Evolutionary conservation across 2,797 vertebrate genomes (phyloP).

Genomic region (Tauraco hartlaubi): DNA sequence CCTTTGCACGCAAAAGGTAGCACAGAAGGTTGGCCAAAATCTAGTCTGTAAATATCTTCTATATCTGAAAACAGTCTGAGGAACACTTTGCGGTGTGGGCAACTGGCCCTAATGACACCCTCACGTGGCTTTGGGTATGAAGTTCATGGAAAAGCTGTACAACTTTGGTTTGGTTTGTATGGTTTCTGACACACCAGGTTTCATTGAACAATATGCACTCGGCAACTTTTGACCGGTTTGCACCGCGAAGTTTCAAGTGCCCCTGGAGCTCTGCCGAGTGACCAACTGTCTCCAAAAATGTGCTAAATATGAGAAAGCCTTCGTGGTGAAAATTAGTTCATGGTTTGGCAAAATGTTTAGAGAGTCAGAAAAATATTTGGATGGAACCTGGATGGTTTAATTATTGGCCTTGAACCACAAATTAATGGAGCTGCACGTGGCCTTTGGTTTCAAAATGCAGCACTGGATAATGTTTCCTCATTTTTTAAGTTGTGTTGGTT

Average conservation of each 20-base stretch:
- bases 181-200: constrained; percentile 29
- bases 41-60: background rate
- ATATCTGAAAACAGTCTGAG: background rate
- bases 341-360: constrained; percentile 64
- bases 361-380: constrained; percentile 50
- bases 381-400: constrained; percentile 41
- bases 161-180: constrained; percentile 32
- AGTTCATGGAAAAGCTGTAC: constrained; percentile 39
- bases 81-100: background rate
- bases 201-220: constrained; percentile 26
- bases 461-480: constrained; percentile 20
- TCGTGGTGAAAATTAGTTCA: constrained; percentile 64
- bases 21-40: background rate
- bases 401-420: constrained; percentile 58
- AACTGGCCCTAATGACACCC: background rate
- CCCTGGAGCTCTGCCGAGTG: constrained; percentile 48
- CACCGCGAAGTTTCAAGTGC: background rate
- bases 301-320: constrained; percentile 23
- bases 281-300: constrained; percentile 55
- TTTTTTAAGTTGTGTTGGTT: background rate
- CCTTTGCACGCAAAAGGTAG: background rate
- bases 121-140: background rate
- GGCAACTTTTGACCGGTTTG: constrained; percentile 13
- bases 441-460: constrained; percentile 31
- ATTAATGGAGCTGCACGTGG: constrained; percentile 35